These are phyloP conservation scores for Chymomyza fuscimana DNA, from an alignment of 2,888 invertebrate species.

Conservation along the genomic window DNA sequence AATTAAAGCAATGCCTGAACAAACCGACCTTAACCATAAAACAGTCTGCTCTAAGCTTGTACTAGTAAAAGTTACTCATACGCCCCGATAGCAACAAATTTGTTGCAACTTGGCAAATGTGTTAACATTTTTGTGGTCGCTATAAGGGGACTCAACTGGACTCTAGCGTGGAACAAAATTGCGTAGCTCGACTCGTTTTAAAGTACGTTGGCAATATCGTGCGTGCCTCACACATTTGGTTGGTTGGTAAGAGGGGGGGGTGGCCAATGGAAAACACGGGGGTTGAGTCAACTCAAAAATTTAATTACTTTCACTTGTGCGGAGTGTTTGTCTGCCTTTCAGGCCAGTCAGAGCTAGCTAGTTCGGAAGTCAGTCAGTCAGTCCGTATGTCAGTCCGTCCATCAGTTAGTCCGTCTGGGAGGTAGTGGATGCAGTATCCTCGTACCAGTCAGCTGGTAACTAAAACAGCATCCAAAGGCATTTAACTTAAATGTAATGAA, in stretches of 20 bases:
- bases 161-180: conserved; percentile 36
- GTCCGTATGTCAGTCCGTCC: background rate
- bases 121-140: conserved; percentile 67
- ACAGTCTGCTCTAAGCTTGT: conserved; percentile 16
- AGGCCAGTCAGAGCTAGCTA: conserved; percentile 13
- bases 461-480: conserved; percentile 56
- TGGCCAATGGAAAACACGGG: background rate
- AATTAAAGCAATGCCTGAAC: conserved; percentile 52
- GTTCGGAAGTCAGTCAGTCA: background rate
- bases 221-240: conserved; percentile 45
- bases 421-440: background rate
- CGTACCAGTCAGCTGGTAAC: conserved; percentile 17
- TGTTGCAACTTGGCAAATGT: conserved; percentile 57
- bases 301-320: conserved; percentile 73
- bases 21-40: conserved; percentile 48
- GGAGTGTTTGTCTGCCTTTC: conserved; percentile 57
- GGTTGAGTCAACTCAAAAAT: conserved; percentile 55
- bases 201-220: background rate
- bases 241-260: conserved; percentile 16
- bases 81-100: conserved; percentile 8
- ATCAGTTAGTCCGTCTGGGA: background rate
- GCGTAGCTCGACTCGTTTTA: conserved; percentile 4
- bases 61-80: conserved; percentile 15
- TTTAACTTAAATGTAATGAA: conserved; percentile 69
- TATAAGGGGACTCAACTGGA: conserved; percentile 50